Conservation (phyloP, 1,140 invertebrate species). For the Scaptodrosophila lebanonensis region DNA sequence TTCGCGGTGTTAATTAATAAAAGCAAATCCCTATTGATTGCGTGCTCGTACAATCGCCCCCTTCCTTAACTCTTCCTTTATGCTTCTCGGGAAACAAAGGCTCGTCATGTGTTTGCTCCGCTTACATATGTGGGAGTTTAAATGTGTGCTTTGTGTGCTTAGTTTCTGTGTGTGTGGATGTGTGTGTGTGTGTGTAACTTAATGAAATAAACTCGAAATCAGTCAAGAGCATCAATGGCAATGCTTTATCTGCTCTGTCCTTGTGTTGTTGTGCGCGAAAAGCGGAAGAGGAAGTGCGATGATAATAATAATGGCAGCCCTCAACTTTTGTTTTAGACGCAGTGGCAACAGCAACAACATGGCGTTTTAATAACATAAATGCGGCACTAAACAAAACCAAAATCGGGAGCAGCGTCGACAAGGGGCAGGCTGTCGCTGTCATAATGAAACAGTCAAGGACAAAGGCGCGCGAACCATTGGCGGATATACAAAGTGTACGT, state of each 20-base stretch:
- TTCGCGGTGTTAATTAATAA: background rate
- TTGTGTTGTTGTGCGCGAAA: constrained; percentile 43
- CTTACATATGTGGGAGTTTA: too few relatives aligned
- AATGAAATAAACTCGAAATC: constrained; percentile 70
- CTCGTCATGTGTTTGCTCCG: too few relatives aligned
- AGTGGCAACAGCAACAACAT: constrained; percentile 44
- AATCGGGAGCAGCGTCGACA: constrained; percentile 30
- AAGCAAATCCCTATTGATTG: constrained; percentile 8
- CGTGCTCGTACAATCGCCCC: background rate
- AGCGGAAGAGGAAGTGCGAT: constrained; percentile 69
- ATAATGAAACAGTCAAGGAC: constrained; percentile 75
- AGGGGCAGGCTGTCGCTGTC: constrained; percentile 62
- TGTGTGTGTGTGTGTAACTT: constrained; percentile 9
- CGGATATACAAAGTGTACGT: constrained; percentile 70
- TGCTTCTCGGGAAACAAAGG: too few relatives aligned
- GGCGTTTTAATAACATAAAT: constrained; percentile 72
- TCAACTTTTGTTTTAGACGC: constrained; percentile 63
- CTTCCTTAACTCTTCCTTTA: too few relatives aligned
- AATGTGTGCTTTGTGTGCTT: too few relatives aligned
- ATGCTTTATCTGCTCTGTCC: constrained; percentile 57
- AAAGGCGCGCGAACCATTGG: constrained; percentile 48
- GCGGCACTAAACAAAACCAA: constrained; percentile 74
- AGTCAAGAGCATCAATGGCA: constrained; percentile 66
- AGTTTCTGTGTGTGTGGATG: constrained; percentile 12
- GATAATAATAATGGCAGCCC: constrained; percentile 70